Evolutionary conservation across 1,140 invertebrate genomes (phyloP).

Genomic region (Drosophila erecta): DNA sequence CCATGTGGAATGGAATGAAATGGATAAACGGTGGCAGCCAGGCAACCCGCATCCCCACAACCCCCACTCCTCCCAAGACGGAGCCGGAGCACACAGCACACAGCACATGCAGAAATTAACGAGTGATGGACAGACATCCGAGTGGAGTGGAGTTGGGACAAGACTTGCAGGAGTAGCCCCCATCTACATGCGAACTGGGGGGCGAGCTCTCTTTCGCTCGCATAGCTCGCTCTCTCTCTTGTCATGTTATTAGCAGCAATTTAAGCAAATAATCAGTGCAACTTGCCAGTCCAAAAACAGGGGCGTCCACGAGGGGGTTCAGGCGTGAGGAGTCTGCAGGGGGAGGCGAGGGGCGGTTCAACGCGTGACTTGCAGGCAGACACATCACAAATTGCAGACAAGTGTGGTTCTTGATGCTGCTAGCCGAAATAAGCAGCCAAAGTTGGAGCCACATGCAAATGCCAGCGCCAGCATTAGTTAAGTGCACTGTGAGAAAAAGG

Average conservation of each 20-base stretch:
- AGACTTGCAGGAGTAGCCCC: no score
- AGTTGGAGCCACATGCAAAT: conserved; percentile 50
- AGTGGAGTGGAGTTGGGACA: conserved; percentile 4
- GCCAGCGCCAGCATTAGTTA: conserved; percentile 34
- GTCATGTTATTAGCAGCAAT: conserved; percentile 85
- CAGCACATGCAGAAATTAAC: conserved; percentile 69
- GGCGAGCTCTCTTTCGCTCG: conserved; percentile 33
- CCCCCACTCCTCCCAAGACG: conserved; percentile 4
- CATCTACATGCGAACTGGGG: conserved; percentile 65
- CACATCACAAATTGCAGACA: conserved; percentile 60
- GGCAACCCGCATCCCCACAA: background rate
- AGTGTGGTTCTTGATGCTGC: conserved; percentile 39
- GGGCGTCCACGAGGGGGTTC: background rate
- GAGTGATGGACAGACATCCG: conserved; percentile 79
- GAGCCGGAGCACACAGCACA: background rate
- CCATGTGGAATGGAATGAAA: conserved; percentile 33
- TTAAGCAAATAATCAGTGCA: conserved; percentile 84
- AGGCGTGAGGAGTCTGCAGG: background rate
- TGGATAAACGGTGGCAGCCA: conserved; percentile 62
- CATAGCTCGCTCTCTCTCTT: conserved; percentile 57
- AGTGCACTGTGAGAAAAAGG: conserved; percentile 5
- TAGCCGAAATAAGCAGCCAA: conserved; percentile 45
- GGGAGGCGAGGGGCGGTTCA: conserved; percentile 33
- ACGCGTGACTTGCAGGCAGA: conserved; percentile 75
- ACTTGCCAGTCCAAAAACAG: conserved; percentile 49